Base-by-base conservation (phyloP, 2,888 invertebrate genomes). In the Notocelia uddmanniana region DNA sequence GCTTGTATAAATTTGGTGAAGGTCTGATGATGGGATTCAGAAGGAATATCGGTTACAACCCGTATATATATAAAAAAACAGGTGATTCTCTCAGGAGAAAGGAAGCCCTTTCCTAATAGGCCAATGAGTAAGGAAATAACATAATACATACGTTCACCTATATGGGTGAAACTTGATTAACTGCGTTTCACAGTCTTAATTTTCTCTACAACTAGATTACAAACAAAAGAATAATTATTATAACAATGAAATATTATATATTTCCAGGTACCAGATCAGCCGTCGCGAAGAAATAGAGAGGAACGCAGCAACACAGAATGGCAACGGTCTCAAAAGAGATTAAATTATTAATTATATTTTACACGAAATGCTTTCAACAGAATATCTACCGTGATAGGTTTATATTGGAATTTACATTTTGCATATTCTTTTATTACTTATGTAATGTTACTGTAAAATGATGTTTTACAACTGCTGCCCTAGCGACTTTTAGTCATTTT, bases 311-410 rank as follows among this genome's bases (percentile, higher is more conserved):
- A 90, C 94, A 69, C 92, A 95, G 72, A 95, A 95, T 79, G 94
- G 95, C 73, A 95, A 95, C 80, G 95, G 95, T 67, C 90, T 95
- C 74, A 95, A 95, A 83, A 94, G 95, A 85, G 95, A 95, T 76
- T 95, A 94, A 89, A 78, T 10, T 37, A 37, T 54, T 48, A 54
- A 45, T 19, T 18, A 52, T 26, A 68, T 26, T 50, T 54, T 19
- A n/a, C 68, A 41, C 52, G 9, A 54, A 62, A 62, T 69, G 60
- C 60, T 60, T 60, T 31, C 23, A 41, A 54, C 59, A 59, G 45
- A 68, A 45, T 41, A n/a, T n/a, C n/a, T n/a, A 54, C 60, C 60
- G 15, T 52, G 50, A 69, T 54, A 62, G 54, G 54, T 69, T 54
- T 41, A 69, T 54, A 69, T 69, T 69, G 52, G 54, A 34, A 64